Percentiles rank a stretch among this genome's conserved stretches.
Conservation (phyloP, 2,888 invertebrate species). For the Galeruca laticollis region DNA sequence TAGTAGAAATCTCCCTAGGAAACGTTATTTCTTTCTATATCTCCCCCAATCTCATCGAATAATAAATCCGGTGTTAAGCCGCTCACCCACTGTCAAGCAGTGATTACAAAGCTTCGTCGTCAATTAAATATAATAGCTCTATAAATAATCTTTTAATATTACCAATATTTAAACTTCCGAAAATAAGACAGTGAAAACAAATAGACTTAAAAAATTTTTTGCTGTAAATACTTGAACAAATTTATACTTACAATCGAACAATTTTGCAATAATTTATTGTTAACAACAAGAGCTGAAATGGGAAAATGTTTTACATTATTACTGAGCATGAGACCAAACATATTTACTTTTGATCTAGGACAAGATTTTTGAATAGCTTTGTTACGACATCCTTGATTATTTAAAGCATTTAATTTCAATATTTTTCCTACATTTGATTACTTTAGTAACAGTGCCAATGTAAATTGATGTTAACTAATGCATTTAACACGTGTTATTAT, state of each 20-base stretch:
- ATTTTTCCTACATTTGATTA: too few species aligned
- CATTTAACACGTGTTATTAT: too few species aligned
- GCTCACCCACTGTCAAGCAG: background rate
- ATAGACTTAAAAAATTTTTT: constrained; percentile 34
- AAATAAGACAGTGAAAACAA: constrained; percentile 9
- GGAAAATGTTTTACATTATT: constrained; percentile 6
- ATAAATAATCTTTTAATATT: too few species aligned
- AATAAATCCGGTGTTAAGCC: background rate
- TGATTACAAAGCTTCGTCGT: background rate
- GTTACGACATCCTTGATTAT: too few species aligned
- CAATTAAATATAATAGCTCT: background rate
- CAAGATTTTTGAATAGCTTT: too few species aligned
- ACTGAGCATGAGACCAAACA: background rate
- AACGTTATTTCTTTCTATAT: background rate
- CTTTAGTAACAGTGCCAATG: too few species aligned
- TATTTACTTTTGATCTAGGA: background rate
- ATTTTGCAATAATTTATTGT: constrained; percentile 46
- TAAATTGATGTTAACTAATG: too few species aligned
- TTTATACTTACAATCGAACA: constrained; percentile 32
- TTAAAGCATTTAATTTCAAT: too few species aligned
- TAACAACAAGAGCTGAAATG: constrained; percentile 17
- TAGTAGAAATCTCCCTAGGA: background rate
- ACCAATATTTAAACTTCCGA: background rate
- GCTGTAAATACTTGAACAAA: constrained; percentile 34
- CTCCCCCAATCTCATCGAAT: background rate